Conservation (phyloP, 1,140 invertebrate genomes). For the Drosophila eugracilis region DNA sequence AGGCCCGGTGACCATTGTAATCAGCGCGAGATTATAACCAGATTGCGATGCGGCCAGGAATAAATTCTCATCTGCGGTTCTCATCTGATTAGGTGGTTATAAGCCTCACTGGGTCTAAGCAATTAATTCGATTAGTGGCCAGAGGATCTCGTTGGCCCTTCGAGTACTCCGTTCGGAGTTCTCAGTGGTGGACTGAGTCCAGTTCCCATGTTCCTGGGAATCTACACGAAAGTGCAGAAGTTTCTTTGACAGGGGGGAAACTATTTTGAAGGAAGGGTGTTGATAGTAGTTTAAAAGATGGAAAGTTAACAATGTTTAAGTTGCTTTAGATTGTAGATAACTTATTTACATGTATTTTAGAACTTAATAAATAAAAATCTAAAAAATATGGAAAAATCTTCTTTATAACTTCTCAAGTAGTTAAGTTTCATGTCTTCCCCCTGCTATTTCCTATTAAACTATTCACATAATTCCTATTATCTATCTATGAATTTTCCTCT, state of each 20-base stretch:
- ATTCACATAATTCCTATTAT: conserved; percentile 14
- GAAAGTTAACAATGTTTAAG: too few species aligned
- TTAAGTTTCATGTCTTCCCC: too few species aligned
- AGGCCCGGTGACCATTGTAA: conserved; percentile 47
- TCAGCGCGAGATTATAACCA: conserved; percentile 48
- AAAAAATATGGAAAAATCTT: too few species aligned
- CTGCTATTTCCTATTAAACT: conserved; percentile 11
- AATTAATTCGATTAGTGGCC: conserved; percentile 45
- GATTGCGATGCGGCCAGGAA: conserved; percentile 39
- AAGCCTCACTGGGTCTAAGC: conserved; percentile 44
- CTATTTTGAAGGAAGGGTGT: too few species aligned
- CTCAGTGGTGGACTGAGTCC: neutral
- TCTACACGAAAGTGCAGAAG: neutral
- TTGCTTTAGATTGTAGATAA: too few species aligned
- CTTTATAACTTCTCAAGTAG: too few species aligned
- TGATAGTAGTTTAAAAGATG: neutral
- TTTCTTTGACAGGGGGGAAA: too few species aligned
- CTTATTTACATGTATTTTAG: too few species aligned
- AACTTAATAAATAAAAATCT: too few species aligned
- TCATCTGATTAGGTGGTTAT: conserved; percentile 44
- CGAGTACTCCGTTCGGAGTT: neutral
- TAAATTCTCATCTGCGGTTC: conserved; percentile 43
- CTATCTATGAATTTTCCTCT: conserved; percentile 8
- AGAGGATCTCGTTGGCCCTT: neutral
- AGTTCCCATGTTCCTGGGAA: neutral